Evolutionary conservation across 2,113 vertebrate genomes (phyloP).

Genomic region (Ifrita kowaldi): DNA sequence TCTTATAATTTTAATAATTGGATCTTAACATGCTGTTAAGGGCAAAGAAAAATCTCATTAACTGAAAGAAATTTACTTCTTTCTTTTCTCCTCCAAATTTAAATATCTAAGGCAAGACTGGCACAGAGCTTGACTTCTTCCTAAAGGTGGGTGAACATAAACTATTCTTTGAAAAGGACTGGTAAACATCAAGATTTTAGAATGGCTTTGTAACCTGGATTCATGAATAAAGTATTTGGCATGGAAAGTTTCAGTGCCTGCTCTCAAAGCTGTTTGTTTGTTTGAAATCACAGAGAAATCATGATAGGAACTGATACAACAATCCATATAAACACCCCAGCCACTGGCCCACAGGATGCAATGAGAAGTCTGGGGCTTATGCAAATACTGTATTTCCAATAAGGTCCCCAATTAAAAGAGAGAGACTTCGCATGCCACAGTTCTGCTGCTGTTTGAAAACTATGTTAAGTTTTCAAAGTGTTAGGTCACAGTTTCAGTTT

Average conservation of each 20-base stretch:
- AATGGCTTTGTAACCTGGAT: not conserved
- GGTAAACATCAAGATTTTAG: not conserved
- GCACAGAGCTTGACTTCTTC: not conserved
- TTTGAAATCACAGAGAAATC: not conserved
- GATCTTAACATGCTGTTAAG: not conserved
- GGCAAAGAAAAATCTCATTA: not conserved
- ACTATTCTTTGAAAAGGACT: not conserved
- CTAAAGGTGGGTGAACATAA: not conserved
- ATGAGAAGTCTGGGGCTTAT: not conserved
- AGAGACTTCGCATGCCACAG: not conserved
- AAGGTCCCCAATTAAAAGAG: not conserved
- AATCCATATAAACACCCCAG: not conserved
- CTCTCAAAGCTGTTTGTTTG: not conserved
- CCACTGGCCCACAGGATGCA: not conserved
- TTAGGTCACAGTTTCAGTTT: not conserved
- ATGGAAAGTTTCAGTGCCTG: not conserved
- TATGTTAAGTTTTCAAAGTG: not conserved
- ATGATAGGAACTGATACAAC: not conserved
- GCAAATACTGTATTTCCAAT: not conserved
- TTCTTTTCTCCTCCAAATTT: not conserved
- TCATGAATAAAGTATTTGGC: not conserved
- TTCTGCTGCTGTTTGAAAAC: not conserved
- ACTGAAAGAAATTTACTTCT: not conserved
- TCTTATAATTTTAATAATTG: not conserved
- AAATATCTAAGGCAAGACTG: not conserved